phyloP scores from a whole-genome alignment of 2,888 invertebrate genomes.

The Lymantria dispar region DNA sequence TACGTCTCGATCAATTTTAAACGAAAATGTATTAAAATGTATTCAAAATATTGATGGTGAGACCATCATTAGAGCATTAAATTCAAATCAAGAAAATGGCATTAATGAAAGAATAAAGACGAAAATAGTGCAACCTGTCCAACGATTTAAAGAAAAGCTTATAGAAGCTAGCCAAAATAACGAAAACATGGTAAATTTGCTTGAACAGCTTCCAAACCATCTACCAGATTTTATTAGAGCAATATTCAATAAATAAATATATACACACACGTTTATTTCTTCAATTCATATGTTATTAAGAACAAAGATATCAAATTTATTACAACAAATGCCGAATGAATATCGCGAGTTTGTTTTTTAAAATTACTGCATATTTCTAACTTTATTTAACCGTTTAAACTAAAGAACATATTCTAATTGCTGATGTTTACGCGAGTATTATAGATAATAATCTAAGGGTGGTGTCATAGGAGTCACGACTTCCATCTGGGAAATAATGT shows the following conservation, averaged over 20 bases:
- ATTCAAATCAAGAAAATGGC: conserved; percentile 5
- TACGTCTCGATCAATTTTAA: conserved; percentile 16
- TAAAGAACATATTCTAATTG: too few species aligned
- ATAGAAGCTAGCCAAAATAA: conserved; percentile 13
- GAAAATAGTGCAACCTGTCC: conserved; percentile 14
- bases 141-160: not conserved
- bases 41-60: conserved; percentile 20
- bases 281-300: not conserved
- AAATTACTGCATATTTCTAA: too few species aligned
- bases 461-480: too few species aligned
- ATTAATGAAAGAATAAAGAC: conserved; percentile 12
- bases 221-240: conserved; percentile 15
- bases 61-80: conserved; percentile 14
- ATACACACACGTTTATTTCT: not conserved
- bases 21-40: conserved; percentile 16
- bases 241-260: not conserved
- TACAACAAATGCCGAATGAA: too few species aligned
- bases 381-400: too few species aligned
- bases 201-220: conserved; percentile 17
- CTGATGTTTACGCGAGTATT: too few species aligned
- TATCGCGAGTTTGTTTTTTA: too few species aligned
- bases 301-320: too few species aligned
- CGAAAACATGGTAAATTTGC: conserved; percentile 16
- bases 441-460: too few species aligned
- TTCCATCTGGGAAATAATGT: too few species aligned